Evolutionary conservation across 2,113 vertebrate species (phyloP), one percentile per base, ranked within the genome.

Genomic region (Barbus barbus): DNA sequence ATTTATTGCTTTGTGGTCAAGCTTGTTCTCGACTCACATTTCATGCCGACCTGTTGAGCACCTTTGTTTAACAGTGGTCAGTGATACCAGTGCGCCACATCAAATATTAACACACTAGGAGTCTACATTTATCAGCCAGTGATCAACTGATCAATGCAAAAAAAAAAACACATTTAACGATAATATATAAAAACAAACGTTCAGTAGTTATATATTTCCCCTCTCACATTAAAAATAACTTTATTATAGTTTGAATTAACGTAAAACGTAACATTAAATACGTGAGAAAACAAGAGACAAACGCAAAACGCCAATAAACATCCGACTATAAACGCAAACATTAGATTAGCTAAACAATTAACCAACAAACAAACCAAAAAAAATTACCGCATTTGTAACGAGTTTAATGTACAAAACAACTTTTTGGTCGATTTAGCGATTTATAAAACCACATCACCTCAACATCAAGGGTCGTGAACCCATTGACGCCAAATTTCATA

Each of bases 1-100:
- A 96, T 96, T 96, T 96, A 96, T 95, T 95, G 95, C 96, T 95
- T 94, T 94, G 93, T 78, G 93, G 95, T 93, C 93, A 94, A 92
- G 94, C 92, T 94, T 92, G 93, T 94, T 88, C 86, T 87, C 92
- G 90, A 95, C 92, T 95, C 92, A 91, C 90, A 91, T 93, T 93
- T 94, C 93, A 91, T 89, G 87, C 89, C 74, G 86, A 87, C 85
- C 84, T 91, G 87, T 90, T 77, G 78, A 84, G 36, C 48, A 87
- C 86, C 88, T 93, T 94, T 90, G 89, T 94, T 88, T 86, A 22
- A 85, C 86, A 84, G 9, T 53, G 48, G 63, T 73, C 83, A 87
- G 60, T 72, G 81, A 81, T 82, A 72, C 53, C 28, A n/a, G 31
- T 38, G 1, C 75, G 51, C 53, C 48, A 60, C 71, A 76, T 81